phyloP scores from a whole-genome alignment of 2,888 invertebrate species.

The Panopea generosa region DNA sequence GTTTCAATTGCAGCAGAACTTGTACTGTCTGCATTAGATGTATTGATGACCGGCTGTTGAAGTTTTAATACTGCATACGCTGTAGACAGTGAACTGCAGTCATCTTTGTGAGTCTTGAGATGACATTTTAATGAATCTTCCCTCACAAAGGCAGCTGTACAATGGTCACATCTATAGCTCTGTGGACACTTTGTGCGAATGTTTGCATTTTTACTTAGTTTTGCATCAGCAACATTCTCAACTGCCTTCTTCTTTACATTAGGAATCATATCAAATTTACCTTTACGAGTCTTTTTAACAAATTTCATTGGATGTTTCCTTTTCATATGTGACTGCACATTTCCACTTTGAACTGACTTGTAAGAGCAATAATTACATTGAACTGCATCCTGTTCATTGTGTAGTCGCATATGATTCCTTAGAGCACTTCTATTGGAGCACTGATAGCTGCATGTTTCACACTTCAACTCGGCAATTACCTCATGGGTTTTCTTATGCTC shows the following conservation, averaged over 20 bases:
- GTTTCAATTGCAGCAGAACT: background rate
- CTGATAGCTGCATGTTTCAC: constrained; percentile 76
- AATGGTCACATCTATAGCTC: constrained; percentile 81
- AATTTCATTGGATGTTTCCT: constrained; percentile 77
- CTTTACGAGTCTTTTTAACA: constrained; percentile 2
- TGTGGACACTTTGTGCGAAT: constrained; percentile 72
- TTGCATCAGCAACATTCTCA: constrained; percentile 19
- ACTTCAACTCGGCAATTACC: constrained; percentile 61
- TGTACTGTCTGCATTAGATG: background rate
- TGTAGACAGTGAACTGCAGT: constrained; percentile 62
- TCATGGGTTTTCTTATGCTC: constrained; percentile 82
- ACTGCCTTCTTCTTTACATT: background rate
- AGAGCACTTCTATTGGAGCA: constrained; percentile 76
- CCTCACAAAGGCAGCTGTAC: constrained; percentile 84
- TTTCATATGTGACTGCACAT: constrained; percentile 79
- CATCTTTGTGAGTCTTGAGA: constrained; percentile 82
- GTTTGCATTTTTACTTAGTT: constrained; percentile 34
- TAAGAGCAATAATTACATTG: constrained; percentile 81
- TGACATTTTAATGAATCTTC: constrained; percentile 86
- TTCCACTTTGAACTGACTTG: constrained; percentile 76
- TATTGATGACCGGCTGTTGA: constrained; percentile 68
- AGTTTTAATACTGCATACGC: constrained; percentile 76
- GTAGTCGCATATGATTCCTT: constrained; percentile 76
- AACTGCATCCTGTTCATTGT: constrained; percentile 75
- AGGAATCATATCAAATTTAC: background rate